A percentile compares a stretch with the other conserved stretches of the same genome.
Conservation (phyloP, 2,888 invertebrate genomes). For the Chalcosyrphus nemorum region DNA sequence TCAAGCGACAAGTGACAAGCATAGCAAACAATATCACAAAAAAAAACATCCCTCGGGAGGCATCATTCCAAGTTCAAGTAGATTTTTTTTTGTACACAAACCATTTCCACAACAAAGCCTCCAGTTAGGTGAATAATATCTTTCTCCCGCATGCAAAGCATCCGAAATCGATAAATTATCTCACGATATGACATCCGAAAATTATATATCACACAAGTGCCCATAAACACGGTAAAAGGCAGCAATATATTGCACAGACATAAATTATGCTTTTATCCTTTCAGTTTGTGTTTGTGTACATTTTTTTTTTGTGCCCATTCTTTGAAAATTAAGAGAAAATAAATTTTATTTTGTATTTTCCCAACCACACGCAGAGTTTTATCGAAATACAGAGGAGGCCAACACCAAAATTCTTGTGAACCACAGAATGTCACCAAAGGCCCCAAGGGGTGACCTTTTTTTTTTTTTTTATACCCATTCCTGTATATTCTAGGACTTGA, state of each 20-base stretch:
- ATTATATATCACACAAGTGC: constrained; percentile 44
- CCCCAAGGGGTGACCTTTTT: background rate
- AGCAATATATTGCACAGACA: constrained; percentile 9
- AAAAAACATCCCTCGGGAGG: background rate
- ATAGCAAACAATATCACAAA: background rate
- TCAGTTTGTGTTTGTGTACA: background rate
- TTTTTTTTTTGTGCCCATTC: background rate
- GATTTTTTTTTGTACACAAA: background rate
- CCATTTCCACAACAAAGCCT: background rate
- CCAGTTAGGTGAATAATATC: background rate
- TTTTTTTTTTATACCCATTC: background rate
- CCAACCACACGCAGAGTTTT: background rate
- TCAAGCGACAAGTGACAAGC: too few relatives aligned
- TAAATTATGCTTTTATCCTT: constrained; percentile 35
- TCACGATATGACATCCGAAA: constrained; percentile 46
- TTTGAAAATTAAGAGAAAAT: constrained; percentile 14
- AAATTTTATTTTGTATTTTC: background rate
- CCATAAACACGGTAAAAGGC: constrained; percentile 46
- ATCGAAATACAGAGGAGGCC: background rate
- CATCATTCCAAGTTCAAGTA: background rate
- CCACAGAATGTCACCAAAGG: background rate
- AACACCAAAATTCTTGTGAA: background rate
- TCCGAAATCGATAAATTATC: constrained; percentile 57
- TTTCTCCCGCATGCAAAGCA: constrained; percentile 11
- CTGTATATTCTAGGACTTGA: background rate